phyloP scores from a whole-genome alignment of 2,797 vertebrate species.

The Parambassis ranga region DNA sequence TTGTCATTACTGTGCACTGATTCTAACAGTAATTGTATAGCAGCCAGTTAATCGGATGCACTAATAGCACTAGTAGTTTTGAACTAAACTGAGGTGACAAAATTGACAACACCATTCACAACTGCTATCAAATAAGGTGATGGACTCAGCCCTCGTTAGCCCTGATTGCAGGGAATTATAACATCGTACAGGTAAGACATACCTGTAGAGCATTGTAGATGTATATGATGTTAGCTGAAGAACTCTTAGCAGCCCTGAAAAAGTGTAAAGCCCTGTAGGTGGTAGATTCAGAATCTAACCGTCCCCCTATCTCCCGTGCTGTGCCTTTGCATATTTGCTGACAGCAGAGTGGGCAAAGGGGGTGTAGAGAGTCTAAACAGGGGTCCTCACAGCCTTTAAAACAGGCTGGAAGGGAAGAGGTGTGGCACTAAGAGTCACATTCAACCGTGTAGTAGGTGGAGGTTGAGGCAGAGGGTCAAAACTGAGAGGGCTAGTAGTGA shows the following conservation, averaged over 20 bases:
- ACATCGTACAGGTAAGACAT: slow-evolving; percentile 62
- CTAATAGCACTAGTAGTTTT: slow-evolving; percentile 52
- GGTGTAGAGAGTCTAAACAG: slow-evolving; percentile 66
- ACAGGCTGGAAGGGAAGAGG: slow-evolving; percentile 58
- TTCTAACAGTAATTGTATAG: slow-evolving; percentile 68
- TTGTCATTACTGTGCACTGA: slow-evolving; percentile 68
- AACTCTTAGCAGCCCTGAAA: slow-evolving; percentile 69
- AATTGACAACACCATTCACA: slow-evolving; percentile 63
- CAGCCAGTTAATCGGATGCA: slow-evolving; percentile 64
- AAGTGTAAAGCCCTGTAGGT: slow-evolving; percentile 71
- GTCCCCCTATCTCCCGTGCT: slow-evolving; percentile 71
- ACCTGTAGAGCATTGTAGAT: slow-evolving; percentile 58
- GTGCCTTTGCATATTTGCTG: slow-evolving; percentile 55
- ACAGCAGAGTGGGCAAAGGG: slow-evolving; percentile 72
- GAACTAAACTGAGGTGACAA: slow-evolving; percentile 62
- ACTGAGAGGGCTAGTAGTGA: slow-evolving; percentile 67
- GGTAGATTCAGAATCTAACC: slow-evolving; percentile 69
- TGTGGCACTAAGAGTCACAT: slow-evolving; percentile 46
- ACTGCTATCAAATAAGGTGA: slow-evolving; percentile 57
- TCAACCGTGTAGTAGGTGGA: slow-evolving; percentile 79
- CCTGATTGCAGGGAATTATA: slow-evolving; percentile 70
- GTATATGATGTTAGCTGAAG: slow-evolving; percentile 54
- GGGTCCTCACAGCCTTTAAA: slow-evolving; percentile 75
- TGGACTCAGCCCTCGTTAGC: slow-evolving; percentile 69
- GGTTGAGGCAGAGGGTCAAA: slow-evolving; percentile 55